These are phyloP conservation scores for Phaenicophaeus curvirostris DNA, from an alignment of 2,797 vertebrate genomes.

Conservation along the genomic window DNA sequence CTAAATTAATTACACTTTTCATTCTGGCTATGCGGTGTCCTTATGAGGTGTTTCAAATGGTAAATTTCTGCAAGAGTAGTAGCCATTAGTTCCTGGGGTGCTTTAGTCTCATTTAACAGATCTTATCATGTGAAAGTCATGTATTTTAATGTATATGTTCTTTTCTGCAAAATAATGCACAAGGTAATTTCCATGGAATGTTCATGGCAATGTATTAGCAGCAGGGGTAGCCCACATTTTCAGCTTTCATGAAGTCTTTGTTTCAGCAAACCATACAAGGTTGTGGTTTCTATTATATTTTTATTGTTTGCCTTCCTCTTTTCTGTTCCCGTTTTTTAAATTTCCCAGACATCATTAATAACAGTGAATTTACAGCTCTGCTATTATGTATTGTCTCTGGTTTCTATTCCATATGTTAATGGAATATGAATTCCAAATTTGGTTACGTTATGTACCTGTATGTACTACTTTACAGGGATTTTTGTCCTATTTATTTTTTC, in stretches of 20 bases:
- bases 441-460: background rate
- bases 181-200: background rate
- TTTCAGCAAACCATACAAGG: background rate
- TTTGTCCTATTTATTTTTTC: background rate
- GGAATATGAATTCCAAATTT: background rate
- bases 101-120: background rate
- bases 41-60: background rate
- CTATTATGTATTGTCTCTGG: background rate
- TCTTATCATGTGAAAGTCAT: background rate
- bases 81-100: background rate
- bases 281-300: background rate
- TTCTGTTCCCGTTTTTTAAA: background rate
- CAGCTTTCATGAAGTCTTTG: background rate
- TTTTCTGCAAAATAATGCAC: background rate
- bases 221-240: background rate
- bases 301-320: background rate
- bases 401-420: background rate
- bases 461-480: background rate
- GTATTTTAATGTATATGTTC: background rate
- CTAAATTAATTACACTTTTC: background rate
- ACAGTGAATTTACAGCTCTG: background rate
- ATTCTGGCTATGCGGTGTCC: background rate
- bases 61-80: background rate
- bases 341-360: background rate
- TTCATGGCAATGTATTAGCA: background rate